Evolutionary conservation across 2,113 vertebrate species (phyloP).

Genomic region (Paradisaea rubra): DNA sequence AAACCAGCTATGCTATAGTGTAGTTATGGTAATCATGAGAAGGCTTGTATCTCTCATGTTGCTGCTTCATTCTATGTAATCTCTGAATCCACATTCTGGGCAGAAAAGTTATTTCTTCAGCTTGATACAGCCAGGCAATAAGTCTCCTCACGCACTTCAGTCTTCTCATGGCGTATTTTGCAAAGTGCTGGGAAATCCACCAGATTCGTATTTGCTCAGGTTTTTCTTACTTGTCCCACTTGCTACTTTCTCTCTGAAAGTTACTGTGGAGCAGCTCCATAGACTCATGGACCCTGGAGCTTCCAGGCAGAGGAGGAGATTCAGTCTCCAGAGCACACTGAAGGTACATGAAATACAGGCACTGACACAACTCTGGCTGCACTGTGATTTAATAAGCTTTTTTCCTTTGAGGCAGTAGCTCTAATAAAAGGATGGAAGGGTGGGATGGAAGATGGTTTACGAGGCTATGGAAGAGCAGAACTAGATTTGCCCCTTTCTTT

Average conservation of each 20-base stretch:
- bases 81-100: not conserved
- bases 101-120: not conserved
- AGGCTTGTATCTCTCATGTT: not conserved
- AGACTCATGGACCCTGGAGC: not conserved
- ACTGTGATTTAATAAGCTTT: not conserved
- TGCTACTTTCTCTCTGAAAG: not conserved
- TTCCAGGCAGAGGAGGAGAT: not conserved
- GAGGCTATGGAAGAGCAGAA: not conserved
- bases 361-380: not conserved
- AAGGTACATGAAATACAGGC: not conserved
- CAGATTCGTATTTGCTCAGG: not conserved
- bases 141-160: not conserved
- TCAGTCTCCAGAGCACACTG: not conserved
- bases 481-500: not conserved
- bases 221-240: not conserved
- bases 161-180: fast-evolving
- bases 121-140: not conserved
- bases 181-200: not conserved
- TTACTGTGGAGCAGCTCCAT: not conserved
- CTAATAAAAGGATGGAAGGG: not conserved
- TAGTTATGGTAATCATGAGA: not conserved
- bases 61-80: not conserved
- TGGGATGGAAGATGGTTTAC: not conserved
- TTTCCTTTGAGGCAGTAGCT: not conserved
- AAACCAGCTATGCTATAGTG: not conserved